These are phyloP conservation scores for Aythya baeri DNA, from an alignment of 2,113 vertebrate species.

Conservation along the genomic window DNA sequence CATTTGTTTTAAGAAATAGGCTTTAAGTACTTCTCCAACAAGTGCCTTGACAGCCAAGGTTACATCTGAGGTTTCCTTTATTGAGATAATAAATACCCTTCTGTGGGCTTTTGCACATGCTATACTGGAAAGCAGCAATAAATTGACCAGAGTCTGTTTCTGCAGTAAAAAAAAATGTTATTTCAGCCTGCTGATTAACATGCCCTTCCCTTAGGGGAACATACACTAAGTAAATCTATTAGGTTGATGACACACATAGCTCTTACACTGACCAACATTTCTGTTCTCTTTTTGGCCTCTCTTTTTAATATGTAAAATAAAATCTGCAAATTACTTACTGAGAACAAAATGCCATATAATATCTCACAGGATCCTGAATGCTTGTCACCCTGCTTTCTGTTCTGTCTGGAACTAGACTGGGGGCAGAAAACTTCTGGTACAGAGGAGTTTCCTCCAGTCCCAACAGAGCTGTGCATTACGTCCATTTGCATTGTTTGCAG, in stretches of 20 bases:
- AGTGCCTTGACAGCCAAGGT: background rate
- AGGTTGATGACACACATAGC: background rate
- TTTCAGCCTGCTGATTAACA: background rate
- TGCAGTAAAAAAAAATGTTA: background rate
- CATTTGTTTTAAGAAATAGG: background rate
- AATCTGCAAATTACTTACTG: background rate
- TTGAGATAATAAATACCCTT: background rate
- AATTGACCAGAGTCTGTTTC: background rate
- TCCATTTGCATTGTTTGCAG: rapidly evolving
- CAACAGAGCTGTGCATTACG: background rate
- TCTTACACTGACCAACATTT: background rate
- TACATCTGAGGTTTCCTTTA: background rate
- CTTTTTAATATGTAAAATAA: background rate
- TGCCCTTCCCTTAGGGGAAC: background rate
- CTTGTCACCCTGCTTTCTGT: background rate
- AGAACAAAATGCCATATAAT: background rate
- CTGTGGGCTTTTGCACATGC: background rate
- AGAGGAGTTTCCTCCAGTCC: background rate
- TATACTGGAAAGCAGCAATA: background rate
- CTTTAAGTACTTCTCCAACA: background rate
- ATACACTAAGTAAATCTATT: background rate
- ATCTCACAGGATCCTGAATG: background rate
- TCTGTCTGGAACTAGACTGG: background rate
- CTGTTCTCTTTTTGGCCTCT: background rate
- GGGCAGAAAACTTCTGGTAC: background rate